phyloP scores from a whole-genome alignment of 2,113 vertebrate genomes.

The Zingel zingel region DNA sequence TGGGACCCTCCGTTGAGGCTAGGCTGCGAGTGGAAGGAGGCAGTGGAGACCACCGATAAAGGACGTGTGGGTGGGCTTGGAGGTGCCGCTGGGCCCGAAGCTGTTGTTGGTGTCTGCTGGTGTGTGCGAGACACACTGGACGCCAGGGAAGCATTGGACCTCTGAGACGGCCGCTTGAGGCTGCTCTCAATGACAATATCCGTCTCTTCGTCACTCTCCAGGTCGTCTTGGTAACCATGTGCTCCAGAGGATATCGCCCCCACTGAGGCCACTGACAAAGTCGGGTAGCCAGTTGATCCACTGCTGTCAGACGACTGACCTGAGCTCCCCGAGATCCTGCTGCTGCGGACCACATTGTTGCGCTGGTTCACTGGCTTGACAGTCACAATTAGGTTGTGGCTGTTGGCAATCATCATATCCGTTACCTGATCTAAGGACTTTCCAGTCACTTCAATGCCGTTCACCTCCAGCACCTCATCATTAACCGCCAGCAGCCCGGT shows the following conservation, averaged over 20 bases:
- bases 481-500: conserved; percentile 98
- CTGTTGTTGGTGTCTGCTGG: conserved; percentile 42
- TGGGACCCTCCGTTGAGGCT: conserved; percentile 88
- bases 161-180: conserved; percentile 86
- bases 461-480: conserved; percentile 98
- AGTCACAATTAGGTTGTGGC: conserved; percentile 97
- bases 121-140: conserved; percentile 71
- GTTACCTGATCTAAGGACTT: conserved; percentile 98
- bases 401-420: conserved; percentile 99
- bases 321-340: conserved; percentile 92
- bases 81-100: conserved; percentile 45
- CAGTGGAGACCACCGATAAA: conserved; percentile 83
- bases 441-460: conserved; percentile 97
- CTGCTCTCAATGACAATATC: conserved; percentile 95
- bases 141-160: conserved; percentile 80
- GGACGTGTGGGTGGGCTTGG: conserved; percentile 81
- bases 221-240: conserved; percentile 91
- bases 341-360: conserved; percentile 94
- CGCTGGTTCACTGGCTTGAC: conserved; percentile 98
- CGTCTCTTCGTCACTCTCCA: conserved; percentile 95
- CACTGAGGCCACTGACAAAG: conserved; percentile 80
- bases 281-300: conserved; percentile 87
- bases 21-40: conserved; percentile 86
- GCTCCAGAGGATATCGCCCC: conserved; percentile 74
- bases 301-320: conserved; percentile 93